Base-by-base conservation (phyloP, 2,113 vertebrate species). In the Oreochromis spilurus region DNA sequence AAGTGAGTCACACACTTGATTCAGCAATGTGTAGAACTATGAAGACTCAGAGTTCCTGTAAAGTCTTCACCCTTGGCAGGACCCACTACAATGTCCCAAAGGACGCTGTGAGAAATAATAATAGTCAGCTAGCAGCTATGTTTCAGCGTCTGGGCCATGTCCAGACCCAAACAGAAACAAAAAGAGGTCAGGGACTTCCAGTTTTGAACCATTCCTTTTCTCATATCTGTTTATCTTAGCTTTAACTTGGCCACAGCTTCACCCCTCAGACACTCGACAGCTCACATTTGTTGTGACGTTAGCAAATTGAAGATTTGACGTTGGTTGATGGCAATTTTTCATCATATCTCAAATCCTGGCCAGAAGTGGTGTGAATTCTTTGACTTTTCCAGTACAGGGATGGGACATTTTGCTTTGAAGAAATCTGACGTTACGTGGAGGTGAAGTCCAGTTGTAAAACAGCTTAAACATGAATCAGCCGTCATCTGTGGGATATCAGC, bases 141-240 rank as follows among this genome's bases (percentile, higher is more conserved):
- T 40, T 82, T 45, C 67, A 72, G 55, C 16, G 14, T 81, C 57
- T 94, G 90, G 80, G 84, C 19, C 10, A 10, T 21, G 6, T 84
- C 79, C 81, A 91, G 89, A 83, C 67, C 85, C 84, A 86, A 87
- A 93, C 82, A 87, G 60, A 85, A 84, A 77, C 36, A 82, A 43
- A 85, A 62, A 53, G 58, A 89, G 86, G 67, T 81, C 88, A 77
- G 38, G 34, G 31, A 54, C 82, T 83, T 86, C 58, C 50, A 45
- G 60, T 45, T 83, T 83, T 45, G 60, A 4, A 87, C 58, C 40
- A 29, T 67, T 67, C 38, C 31, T 60, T 81, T 31, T 50, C 77
- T 88, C 87, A 43, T 85, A 54, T n/a, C 65, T 94, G 93, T 95
- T 95, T 94, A 92, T 91, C 60, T 91, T 90, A 54, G 50, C 87